phyloP scores from a whole-genome alignment of 2,888 invertebrate genomes.

The Alviniconcha strummeri region DNA sequence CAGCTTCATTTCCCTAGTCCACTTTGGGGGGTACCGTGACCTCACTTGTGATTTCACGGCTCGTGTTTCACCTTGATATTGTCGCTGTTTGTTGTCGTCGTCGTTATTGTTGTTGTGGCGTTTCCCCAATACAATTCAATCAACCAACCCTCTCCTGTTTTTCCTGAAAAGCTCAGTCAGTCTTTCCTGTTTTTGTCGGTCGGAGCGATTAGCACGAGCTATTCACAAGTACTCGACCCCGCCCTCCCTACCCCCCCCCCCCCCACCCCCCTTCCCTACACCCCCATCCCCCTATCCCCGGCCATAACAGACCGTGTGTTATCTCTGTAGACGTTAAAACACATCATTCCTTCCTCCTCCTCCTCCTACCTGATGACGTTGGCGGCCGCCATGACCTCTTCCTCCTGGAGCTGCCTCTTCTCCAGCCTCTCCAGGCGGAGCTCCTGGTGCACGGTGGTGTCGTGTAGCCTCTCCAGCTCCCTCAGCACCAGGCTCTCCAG shows the following conservation, averaged over 20 bases:
- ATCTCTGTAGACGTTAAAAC: no score
- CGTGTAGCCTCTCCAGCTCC: slow-evolving; percentile 30
- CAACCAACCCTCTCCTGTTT: no score
- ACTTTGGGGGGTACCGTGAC: no score
- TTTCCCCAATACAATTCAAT: no score
- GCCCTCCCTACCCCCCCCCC: background rate
- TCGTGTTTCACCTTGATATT: no score
- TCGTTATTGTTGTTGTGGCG: no score
- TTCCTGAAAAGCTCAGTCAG: no score
- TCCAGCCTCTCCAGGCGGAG: slow-evolving; percentile 31
- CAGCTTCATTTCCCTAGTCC: no score
- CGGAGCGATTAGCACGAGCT: no score
- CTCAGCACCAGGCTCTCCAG: slow-evolving; percentile 31
- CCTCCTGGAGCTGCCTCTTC: slow-evolving; percentile 8
- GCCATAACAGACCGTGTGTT: background rate
- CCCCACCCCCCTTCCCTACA: background rate
- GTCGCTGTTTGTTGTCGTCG: no score
- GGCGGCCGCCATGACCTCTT: slow-evolving; percentile 24
- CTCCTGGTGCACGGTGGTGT: slow-evolving; percentile 29
- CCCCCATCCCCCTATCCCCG: background rate
- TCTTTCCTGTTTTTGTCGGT: no score
- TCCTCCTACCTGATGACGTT: slow-evolving; percentile 10
- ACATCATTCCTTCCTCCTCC: background rate
- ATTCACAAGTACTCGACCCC: background rate
- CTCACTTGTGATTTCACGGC: no score